Conservation (phyloP, 2,797 vertebrate genomes). For the Peromyscus aztecus region DNA sequence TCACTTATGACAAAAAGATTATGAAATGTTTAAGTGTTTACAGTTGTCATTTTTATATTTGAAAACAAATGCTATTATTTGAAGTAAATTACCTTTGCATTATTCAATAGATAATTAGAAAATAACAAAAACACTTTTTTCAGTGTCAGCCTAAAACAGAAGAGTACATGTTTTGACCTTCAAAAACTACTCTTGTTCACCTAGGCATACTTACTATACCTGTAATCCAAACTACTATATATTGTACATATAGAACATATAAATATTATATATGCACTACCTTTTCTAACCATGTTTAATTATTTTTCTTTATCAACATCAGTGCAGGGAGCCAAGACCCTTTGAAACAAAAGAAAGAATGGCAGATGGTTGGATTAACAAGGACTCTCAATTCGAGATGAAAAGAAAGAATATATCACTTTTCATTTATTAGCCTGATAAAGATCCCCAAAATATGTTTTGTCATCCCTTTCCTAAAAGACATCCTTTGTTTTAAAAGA, state of each 20-base stretch:
- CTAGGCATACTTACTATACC: not conserved
- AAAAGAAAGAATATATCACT: not conserved
- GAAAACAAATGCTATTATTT: constrained; percentile 35
- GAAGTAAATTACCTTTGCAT: not conserved
- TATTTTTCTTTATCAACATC: constrained; percentile 7
- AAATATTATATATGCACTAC: not conserved
- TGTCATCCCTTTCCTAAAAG: not conserved
- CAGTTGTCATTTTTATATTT: not conserved
- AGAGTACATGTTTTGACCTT: constrained; percentile 12
- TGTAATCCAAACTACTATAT: not conserved
- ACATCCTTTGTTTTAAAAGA: not conserved
- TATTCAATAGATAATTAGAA: not conserved
- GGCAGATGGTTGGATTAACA: not conserved
- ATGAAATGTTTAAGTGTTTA: not conserved
- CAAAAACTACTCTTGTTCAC: not conserved
- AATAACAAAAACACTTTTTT: not conserved
- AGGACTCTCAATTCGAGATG: not conserved
- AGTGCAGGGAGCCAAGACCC: not conserved
- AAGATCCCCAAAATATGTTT: not conserved
- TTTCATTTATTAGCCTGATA: constrained; percentile 26
- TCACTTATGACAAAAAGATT: constrained; percentile 2
- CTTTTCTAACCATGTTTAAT: not conserved
- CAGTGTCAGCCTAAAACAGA: not conserved
- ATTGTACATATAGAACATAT: not conserved
- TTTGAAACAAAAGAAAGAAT: not conserved